Conservation (phyloP, 2,888 invertebrate species). For the Poecilobothrus nobilitatus region DNA sequence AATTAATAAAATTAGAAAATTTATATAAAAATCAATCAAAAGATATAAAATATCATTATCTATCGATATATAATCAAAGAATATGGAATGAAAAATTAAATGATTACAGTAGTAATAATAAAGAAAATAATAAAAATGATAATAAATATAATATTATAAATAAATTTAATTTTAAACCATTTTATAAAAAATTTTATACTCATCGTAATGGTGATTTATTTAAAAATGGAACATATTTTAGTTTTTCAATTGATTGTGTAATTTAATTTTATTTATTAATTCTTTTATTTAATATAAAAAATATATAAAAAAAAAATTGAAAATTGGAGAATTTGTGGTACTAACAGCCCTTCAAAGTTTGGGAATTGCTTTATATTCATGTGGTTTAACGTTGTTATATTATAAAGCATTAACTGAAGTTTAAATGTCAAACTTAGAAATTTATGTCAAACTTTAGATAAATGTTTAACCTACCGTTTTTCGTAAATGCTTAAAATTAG, state of each 20-base stretch:
- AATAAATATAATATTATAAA: constrained; percentile 20
- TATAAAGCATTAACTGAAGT: no score
- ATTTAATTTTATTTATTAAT: constrained; percentile 5
- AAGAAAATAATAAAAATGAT: constrained; percentile 17
- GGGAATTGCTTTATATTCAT: no score
- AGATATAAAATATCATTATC: constrained; percentile 31
- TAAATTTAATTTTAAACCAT: constrained; percentile 24
- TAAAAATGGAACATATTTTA: constrained; percentile 34
- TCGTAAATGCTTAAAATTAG: no score
- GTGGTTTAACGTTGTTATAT: no score
- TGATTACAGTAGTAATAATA: constrained; percentile 12
- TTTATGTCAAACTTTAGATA: no score
- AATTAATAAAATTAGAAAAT: constrained; percentile 30
- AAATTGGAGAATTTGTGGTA: no score
- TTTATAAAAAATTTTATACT: constrained; percentile 34
- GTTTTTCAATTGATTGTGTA: constrained; percentile 32
- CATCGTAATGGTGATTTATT: constrained; percentile 29
- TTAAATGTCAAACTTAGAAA: no score
- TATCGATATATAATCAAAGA: constrained; percentile 34
- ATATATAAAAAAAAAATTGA: no score
- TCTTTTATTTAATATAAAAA: no score
- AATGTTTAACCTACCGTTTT: no score
- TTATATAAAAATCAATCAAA: constrained; percentile 31
- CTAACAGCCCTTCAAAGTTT: no score
- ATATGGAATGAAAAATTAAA: constrained; percentile 32